Conservation (phyloP, 2,888 invertebrate species). For the Parascotia fuliginaria region DNA sequence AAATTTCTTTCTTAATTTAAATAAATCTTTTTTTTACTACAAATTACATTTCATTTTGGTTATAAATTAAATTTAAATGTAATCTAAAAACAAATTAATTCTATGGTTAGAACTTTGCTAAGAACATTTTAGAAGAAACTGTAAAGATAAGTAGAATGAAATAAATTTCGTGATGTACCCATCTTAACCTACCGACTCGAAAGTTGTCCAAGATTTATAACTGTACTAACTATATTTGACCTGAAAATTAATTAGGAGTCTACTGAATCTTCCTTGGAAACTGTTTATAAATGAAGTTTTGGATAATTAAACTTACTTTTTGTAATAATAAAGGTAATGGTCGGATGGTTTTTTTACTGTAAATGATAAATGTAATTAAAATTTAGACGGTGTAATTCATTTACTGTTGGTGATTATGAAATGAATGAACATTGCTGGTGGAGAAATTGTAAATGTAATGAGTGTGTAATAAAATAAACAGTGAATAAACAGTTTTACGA, state of each 20-base stretch:
- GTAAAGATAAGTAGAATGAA: conserved; percentile 11
- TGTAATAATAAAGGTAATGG: conserved; percentile 10
- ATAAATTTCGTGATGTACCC: conserved; percentile 32
- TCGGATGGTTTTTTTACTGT: background rate
- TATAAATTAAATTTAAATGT: background rate
- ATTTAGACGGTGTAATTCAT: background rate
- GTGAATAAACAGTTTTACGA: too few relatives aligned
- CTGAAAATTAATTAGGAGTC: conserved; percentile 49
- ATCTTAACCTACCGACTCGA: conserved; percentile 46
- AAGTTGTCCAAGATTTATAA: conserved; percentile 54
- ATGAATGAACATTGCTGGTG: background rate
- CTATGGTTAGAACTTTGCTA: background rate
- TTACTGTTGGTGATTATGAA: background rate
- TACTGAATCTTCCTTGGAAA: conserved; percentile 28
- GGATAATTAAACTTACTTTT: conserved; percentile 11
- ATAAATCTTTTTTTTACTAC: too few relatives aligned
- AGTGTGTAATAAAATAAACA: too few relatives aligned
- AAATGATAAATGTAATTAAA: background rate
- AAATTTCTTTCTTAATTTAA: too few relatives aligned
- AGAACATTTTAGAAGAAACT: conserved; percentile 4
- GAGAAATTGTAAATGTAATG: background rate
- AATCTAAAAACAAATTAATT: conserved; percentile 5
- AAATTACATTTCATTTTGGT: background rate
- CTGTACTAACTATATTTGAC: conserved; percentile 54
- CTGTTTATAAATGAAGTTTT: conserved; percentile 30